phyloP scores from a whole-genome alignment of 2,113 vertebrate genomes.

The Ictidomys tridecemlineatus region DNA sequence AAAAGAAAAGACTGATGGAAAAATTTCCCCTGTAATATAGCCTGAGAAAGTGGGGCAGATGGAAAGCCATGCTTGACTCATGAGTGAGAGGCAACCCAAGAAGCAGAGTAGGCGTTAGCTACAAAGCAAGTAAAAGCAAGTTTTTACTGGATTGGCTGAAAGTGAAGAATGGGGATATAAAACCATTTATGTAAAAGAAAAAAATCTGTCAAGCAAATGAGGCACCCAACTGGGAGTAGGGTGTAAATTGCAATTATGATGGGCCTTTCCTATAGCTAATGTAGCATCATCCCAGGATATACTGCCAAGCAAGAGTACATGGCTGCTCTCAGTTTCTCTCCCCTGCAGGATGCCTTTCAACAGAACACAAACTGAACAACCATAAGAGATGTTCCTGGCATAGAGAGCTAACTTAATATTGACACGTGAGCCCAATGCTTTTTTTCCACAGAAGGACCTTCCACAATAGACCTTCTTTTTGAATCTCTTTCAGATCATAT shows the following conservation, averaged over 20 bases:
- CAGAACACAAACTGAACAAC: not conserved
- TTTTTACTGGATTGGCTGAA: not conserved
- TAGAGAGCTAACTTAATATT: not conserved
- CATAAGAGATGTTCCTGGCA: too few relatives aligned
- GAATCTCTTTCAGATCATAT: not conserved
- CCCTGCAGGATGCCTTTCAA: not conserved
- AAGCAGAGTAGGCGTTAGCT: not conserved
- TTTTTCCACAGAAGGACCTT: not conserved
- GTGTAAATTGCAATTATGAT: too few relatives aligned
- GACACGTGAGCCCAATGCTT: not conserved
- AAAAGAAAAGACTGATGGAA: not conserved
- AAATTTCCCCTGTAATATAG: not conserved
- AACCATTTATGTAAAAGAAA: not conserved
- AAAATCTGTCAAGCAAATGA: not conserved
- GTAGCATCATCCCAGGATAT: not conserved
- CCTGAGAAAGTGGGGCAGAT: not conserved
- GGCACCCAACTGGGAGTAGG: not conserved
- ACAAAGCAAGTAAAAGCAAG: not conserved
- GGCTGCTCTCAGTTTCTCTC: not conserved
- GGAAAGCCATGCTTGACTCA: not conserved
- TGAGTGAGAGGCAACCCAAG: not conserved
- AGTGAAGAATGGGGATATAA: not conserved
- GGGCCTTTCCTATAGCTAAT: not conserved
- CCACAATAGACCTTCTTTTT: not conserved
- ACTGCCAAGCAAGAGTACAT: rapidly evolving